Evolutionary conservation across 1,140 invertebrate species (phyloP).

Genomic region (Campodea augens): DNA sequence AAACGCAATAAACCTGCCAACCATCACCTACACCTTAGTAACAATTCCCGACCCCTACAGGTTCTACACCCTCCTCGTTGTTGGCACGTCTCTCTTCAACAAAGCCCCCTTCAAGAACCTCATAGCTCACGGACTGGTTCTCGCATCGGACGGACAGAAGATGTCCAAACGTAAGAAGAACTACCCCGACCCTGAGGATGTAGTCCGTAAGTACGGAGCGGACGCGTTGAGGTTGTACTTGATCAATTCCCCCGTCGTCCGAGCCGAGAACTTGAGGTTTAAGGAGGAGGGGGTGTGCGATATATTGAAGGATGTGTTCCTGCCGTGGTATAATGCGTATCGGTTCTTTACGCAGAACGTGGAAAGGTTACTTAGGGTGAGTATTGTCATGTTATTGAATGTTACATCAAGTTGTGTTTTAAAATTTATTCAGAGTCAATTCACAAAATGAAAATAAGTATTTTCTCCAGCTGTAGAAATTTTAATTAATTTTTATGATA

Average conservation of each 20-base stretch:
- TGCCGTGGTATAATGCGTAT: conserved; percentile 99
- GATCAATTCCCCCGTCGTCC: conserved; percentile 94
- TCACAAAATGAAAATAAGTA: no score
- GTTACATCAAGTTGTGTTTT: no score
- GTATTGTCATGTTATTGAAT: conserved; percentile 24
- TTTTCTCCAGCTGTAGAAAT: no score
- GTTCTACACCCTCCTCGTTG: conserved; percentile 92
- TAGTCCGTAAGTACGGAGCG: conserved; percentile 87
- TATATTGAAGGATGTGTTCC: conserved; percentile 91
- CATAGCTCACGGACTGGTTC: conserved; percentile 83
- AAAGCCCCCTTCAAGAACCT: conserved; percentile 96
- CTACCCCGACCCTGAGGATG: conserved; percentile 85
- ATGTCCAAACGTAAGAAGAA: conserved; percentile 99
- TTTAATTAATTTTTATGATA: no score
- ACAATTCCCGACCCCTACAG: conserved; percentile 17
- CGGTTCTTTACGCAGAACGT: conserved; percentile 88
- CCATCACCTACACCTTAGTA: no score
- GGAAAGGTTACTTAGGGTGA: conserved; percentile 54
- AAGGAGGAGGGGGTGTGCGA: conserved; percentile 94
- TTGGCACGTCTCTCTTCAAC: conserved; percentile 90
- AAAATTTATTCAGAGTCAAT: no score
- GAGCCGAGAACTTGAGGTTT: conserved; percentile 89
- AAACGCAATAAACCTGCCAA: no score
- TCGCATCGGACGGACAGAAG: conserved; percentile 93
- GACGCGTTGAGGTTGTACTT: conserved; percentile 91